A percentile compares a stretch with the other conserved stretches of the same genome.
These are phyloP conservation scores for Shinisaurus crocodilurus DNA, from an alignment of 2,113 vertebrate genomes.

Conservation along the genomic window DNA sequence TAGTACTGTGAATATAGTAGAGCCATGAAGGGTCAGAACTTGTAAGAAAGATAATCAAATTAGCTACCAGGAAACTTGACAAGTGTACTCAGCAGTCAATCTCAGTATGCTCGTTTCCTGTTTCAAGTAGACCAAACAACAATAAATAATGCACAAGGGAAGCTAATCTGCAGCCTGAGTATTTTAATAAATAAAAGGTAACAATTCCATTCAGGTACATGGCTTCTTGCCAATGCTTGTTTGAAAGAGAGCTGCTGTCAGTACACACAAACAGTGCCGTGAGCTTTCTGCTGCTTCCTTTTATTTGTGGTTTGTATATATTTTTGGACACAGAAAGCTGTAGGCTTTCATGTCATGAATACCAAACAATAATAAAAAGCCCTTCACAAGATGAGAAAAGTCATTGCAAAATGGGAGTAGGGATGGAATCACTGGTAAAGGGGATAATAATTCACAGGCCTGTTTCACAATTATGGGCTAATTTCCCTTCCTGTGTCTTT, in stretches of 20 bases:
- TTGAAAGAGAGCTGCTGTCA: slow-evolving; percentile 53
- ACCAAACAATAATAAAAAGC: slow-evolving; percentile 32
- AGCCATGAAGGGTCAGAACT: neutral
- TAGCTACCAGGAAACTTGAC: slow-evolving; percentile 40
- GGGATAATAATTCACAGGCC: slow-evolving; percentile 1
- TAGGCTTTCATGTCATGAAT: slow-evolving; percentile 51
- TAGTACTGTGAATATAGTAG: neutral
- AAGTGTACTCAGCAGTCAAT: slow-evolving; percentile 36
- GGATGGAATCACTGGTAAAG: slow-evolving; percentile 7
- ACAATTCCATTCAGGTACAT: slow-evolving; percentile 52
- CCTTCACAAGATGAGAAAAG: slow-evolving; percentile 41
- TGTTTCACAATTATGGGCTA: neutral
- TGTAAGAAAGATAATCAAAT: neutral
- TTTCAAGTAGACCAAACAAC: slow-evolving; percentile 54
- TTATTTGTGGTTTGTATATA: slow-evolving; percentile 54
- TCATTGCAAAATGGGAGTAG: neutral
- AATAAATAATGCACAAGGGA: slow-evolving; percentile 68
- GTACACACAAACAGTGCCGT: neutral
- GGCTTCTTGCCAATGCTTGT: slow-evolving; percentile 45
- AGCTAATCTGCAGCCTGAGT: slow-evolving; percentile 59
- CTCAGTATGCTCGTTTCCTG: slow-evolving; percentile 18
- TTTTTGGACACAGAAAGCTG: slow-evolving; percentile 36
- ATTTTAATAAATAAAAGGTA: slow-evolving; percentile 67
- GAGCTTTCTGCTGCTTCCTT: slow-evolving; percentile 50
- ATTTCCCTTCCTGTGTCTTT: neutral